Conservation (phyloP, 2,113 vertebrate genomes). For the Nansenia antarctica region DNA sequence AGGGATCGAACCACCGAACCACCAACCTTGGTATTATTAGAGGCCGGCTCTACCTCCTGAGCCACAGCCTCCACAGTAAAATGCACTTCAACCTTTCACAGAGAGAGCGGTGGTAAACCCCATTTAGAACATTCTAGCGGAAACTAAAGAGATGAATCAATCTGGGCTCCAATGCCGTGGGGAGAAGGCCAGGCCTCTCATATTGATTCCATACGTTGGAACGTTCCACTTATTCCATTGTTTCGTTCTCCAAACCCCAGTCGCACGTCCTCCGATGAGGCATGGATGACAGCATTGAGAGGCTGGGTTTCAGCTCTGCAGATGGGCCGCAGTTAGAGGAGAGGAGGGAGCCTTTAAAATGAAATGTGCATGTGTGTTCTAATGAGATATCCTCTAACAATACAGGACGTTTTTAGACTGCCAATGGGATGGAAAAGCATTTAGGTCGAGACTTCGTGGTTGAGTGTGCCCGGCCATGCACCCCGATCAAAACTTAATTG, state of each 20-base stretch:
- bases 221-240: constrained; percentile 18
- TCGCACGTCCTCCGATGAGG: neutral
- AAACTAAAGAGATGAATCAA: neutral
- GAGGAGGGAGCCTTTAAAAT: neutral
- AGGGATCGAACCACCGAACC: too few species aligned
- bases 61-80: too few species aligned
- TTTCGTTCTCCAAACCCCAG: constrained; percentile 4
- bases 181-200: neutral
- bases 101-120: neutral
- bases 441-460: neutral
- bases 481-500: constrained; percentile 1
- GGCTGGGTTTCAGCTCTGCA: neutral
- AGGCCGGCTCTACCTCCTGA: too few species aligned
- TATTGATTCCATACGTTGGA: constrained; percentile 2
- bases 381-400: neutral
- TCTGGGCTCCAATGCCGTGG: neutral
- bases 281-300: neutral
- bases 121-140: neutral
- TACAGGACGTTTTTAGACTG: too few species aligned
- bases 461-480: neutral
- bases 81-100: neutral
- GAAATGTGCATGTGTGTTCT: neutral
- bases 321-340: too few species aligned
- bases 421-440: neutral
- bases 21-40: too few species aligned